Conservation (phyloP, 1,140 invertebrate genomes). For the Phymorhynchus buccinoides region DNA sequence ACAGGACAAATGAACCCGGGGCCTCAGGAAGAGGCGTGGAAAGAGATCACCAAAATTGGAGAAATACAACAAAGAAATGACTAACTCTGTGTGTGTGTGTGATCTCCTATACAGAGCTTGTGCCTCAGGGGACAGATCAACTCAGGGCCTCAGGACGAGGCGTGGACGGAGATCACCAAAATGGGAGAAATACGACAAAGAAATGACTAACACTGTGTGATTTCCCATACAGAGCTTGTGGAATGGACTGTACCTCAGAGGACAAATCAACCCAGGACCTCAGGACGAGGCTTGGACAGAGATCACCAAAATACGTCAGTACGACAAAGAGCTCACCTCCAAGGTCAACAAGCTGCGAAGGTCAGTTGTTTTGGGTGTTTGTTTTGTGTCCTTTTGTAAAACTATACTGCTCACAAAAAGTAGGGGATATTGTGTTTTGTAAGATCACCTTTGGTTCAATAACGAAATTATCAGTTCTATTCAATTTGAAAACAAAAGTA, state of each 20-base stretch:
- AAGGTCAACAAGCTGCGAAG: slow-evolving; percentile 76
- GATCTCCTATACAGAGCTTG: slow-evolving; percentile 75
- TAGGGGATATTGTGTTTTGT: no score
- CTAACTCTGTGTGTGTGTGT: background rate
- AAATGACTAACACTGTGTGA: background rate
- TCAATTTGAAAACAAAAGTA: no score
- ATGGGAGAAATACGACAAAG: background rate
- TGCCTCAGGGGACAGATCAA: slow-evolving; percentile 81
- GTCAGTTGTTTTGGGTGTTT: background rate
- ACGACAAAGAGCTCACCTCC: slow-evolving; percentile 78
- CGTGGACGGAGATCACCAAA: no score
- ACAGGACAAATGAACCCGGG: no score
- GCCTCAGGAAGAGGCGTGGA: no score
- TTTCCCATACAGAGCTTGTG: slow-evolving; percentile 77
- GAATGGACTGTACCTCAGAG: slow-evolving; percentile 79
- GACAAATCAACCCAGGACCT: slow-evolving; percentile 77
- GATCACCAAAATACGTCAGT: slow-evolving; percentile 76
- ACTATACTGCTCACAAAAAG: no score
- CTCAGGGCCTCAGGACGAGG: no score
- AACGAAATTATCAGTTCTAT: no score
- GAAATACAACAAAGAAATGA: background rate
- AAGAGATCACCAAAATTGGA: background rate
- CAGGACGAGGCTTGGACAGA: slow-evolving; percentile 75
- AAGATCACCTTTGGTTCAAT: no score
- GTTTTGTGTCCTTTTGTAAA: background rate